Evolutionary conservation across 2,888 invertebrate species (phyloP).

Genomic region (Diadegma fenestrale): DNA sequence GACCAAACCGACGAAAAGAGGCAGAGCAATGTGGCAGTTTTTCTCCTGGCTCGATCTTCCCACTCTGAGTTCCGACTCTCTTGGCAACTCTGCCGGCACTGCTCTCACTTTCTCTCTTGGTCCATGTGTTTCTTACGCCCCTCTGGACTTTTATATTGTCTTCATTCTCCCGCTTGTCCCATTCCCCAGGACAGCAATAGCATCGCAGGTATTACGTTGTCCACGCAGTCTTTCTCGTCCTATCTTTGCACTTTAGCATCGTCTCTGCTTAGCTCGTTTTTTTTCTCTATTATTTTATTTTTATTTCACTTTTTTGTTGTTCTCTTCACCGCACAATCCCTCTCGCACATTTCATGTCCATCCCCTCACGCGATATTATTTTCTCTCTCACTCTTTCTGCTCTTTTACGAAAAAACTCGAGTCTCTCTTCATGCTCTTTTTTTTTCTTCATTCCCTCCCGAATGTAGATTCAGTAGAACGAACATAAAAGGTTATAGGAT

Average conservation of each 20-base stretch:
- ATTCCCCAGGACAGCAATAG: slow-evolving; percentile 44
- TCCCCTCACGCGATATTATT: slow-evolving; percentile 49
- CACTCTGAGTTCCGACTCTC: slow-evolving; percentile 23
- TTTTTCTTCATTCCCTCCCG: slow-evolving; percentile 12
- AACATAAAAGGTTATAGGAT: slow-evolving; percentile 49
- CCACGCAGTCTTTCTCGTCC: slow-evolving; percentile 58
- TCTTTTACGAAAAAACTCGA: slow-evolving; percentile 26
- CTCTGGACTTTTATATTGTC: slow-evolving; percentile 52
- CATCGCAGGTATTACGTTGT: slow-evolving; percentile 60
- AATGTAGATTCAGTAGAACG: slow-evolving; percentile 61
- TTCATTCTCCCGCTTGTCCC: slow-evolving; percentile 60
- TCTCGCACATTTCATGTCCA: slow-evolving; percentile 62
- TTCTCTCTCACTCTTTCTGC: slow-evolving; percentile 33
- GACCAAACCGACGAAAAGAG: slow-evolving; percentile 37
- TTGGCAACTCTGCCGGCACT: slow-evolving; percentile 6
- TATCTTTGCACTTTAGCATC: slow-evolving; percentile 60
- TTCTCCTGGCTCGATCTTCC: slow-evolving; percentile 54
- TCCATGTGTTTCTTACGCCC: slow-evolving; percentile 23
- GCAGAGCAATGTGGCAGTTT: slow-evolving; percentile 54
- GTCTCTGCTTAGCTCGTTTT: slow-evolving; percentile 41
- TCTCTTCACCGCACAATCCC: slow-evolving; percentile 37
- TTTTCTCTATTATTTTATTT: not conserved
- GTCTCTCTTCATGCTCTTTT: slow-evolving; percentile 14
- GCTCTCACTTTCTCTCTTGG: slow-evolving; percentile 20
- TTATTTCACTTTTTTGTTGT: slow-evolving; percentile 10